Percentiles rank a stretch among this genome's conserved stretches.
Evolutionary conservation across 2,888 invertebrate genomes (phyloP).

Genomic region (Cenopis cana): DNA sequence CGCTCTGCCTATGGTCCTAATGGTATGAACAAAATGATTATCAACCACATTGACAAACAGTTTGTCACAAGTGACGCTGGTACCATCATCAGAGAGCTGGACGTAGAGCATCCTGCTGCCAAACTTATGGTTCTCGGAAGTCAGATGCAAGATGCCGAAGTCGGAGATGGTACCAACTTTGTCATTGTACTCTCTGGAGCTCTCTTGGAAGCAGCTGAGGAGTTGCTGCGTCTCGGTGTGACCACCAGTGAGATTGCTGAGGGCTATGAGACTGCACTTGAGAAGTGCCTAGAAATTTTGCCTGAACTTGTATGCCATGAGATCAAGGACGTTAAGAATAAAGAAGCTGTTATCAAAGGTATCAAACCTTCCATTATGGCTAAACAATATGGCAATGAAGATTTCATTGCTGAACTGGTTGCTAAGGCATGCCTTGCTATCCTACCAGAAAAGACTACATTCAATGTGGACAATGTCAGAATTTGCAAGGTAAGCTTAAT

Average conservation of each 20-base stretch:
- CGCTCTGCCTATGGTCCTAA: conserved; percentile 98
- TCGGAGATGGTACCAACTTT: conserved; percentile 99
- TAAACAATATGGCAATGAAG: conserved; percentile 99
- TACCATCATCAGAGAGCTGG: conserved; percentile 97
- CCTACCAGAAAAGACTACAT: conserved; percentile 93
- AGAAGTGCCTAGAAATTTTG: conserved; percentile 96
- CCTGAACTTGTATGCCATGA: conserved; percentile 91
- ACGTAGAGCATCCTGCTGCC: conserved; percentile 99
- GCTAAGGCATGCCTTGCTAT: conserved; percentile 95
- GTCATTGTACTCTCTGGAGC: conserved; percentile 98
- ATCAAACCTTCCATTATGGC: conserved; percentile 96
- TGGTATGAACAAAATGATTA: conserved; percentile 99
- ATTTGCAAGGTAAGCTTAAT: conserved; percentile 91
- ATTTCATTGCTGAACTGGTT: conserved; percentile 94
- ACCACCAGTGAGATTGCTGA: conserved; percentile 98
- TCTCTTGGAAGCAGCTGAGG: conserved; percentile 95
- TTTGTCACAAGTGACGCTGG: conserved; percentile 99
- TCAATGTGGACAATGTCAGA: conserved; percentile 99
- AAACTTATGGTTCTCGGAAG: conserved; percentile 98
- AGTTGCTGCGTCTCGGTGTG: conserved; percentile 96
- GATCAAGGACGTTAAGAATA: conserved; percentile 88
- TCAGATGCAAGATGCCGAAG: conserved; percentile 99
- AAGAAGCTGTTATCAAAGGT: conserved; percentile 89
- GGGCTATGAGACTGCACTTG: conserved; percentile 96
- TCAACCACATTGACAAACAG: conserved; percentile 99